Evolutionary conservation across 2,113 vertebrate genomes (phyloP), one percentile per base, ranked within the genome.

Genomic region (Hemiscyllium ocellatum): DNA sequence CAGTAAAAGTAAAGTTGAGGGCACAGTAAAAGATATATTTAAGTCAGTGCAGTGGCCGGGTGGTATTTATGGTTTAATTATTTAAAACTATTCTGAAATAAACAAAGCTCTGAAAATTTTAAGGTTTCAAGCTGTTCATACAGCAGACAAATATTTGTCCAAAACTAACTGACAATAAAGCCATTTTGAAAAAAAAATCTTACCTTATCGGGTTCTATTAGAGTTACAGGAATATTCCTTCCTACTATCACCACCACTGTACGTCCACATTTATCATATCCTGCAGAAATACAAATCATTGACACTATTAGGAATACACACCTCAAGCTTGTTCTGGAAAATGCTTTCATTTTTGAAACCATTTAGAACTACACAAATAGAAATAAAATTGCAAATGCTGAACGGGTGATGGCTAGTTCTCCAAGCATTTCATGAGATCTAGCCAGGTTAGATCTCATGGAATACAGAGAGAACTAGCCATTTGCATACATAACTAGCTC

Each of bases 131-230:
- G 52, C 37, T 61, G 26, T 52, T 89, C 56, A 4, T 66, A 61
- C 52, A 66, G 29, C 61, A 66, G 17, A n/a, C 15, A 90, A 91
- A 33, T 1, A 37, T 93, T 93, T 37, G 33, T 29, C 10, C 20
- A 6, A 90, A 90, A 8, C 29, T 2, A 76, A 56, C 15, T 4
- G 22, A 12, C 61, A 68, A 68, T 68, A 19, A 37, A 24, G 19
- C 24, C 6, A 70, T 15, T 12, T 24, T 37, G 47, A 50, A 61
- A 26, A 61, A 2, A 12, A 76, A 83, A 95, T n/a, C 96, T 97
- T 97, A 99, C 99, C 98, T 99, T 99, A 96, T 99, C 99, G 96
- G 99, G 97, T 96, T 99, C 99, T 96, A 99, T 99, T 61, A 99
- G 96, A 0, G 98, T 98, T 33, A 99, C 98, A 0, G 99, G 99